Evolutionary conservation across 2,113 vertebrate species (phyloP), one percentile per base, ranked within the genome.

Genomic region (Galbula dea): DNA sequence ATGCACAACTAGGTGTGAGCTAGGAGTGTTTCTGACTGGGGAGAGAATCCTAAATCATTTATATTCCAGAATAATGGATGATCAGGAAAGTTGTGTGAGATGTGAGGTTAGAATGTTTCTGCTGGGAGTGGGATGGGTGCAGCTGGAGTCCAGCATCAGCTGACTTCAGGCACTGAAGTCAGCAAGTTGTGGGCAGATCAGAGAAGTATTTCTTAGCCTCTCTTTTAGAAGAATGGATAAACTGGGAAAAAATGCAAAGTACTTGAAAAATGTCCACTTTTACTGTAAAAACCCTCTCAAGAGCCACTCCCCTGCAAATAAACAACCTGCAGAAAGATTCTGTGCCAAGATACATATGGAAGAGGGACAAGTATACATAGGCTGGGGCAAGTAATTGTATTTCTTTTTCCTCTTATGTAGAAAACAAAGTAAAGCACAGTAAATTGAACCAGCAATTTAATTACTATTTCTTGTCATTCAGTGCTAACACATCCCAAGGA

Each of bases 401-500:
- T 90, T 73, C 18, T 22, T 54, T 77, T 72, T 49, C n/a, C 17
- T 74, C 9, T 80, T 20, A 29, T 0, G 1, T 20, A 77, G 17
- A 54, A 82, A 79, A 45, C 22, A 61, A 81, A 79, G n/a, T 18
- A 61, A 75, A 82, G 3, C 55, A 24, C 17, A 21, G 34, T 32
- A 58, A 71, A 78, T 2, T 17, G 7, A 62, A 26, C 34, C 29
- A 71, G 13, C 26, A 18, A 12, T 43, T 66, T 76, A 12, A 26
- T 29, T 49, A 3, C 43, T 72, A 8, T 39, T 82, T 83, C 85
- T 89, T 37, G 23, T 54, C 34, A 49, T 55, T 75, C 79, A 98
- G 97, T 29, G 96, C 94, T 45, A 95, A 95, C 52, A 82, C 96
- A 23, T 83, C 87, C 37, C 97, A 97, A 78, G 96, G 96, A 46